Conservation (phyloP, 2,888 invertebrate genomes). For the Gandaritis pyraliata region DNA sequence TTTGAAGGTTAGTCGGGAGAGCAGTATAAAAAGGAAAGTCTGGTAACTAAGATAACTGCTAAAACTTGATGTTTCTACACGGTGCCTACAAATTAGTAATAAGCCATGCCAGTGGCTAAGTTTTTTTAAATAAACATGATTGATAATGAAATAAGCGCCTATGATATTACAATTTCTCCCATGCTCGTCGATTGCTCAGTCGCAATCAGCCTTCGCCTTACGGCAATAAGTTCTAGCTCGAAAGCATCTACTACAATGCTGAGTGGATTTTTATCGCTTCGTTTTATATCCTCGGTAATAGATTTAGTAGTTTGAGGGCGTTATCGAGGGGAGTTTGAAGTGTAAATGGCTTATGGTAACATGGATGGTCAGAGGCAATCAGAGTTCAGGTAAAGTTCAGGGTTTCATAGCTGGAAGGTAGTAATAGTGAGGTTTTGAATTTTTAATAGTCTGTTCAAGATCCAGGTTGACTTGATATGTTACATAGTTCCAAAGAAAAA, state of each 20-base stretch:
- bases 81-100: too few relatives aligned
- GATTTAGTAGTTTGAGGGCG: conserved; percentile 38
- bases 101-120: too few relatives aligned
- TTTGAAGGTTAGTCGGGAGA: too few relatives aligned
- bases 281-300: conserved; percentile 36
- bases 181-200: conserved; percentile 10
- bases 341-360: conserved; percentile 28
- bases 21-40: too few relatives aligned
- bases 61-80: too few relatives aligned
- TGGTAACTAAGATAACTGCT: too few relatives aligned
- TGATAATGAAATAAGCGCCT: background rate
- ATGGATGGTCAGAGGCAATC: conserved; percentile 22
- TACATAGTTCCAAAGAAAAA: too few relatives aligned
- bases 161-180: background rate
- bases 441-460: too few relatives aligned
- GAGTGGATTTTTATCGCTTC: conserved; percentile 39
- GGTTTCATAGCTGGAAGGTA: conserved; percentile 17
- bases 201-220: conserved; percentile 17
- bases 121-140: too few relatives aligned
- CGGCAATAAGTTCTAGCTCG: conserved; percentile 32
- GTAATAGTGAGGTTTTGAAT: background rate
- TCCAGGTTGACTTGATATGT: too few relatives aligned
- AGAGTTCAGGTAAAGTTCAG: conserved; percentile 25
- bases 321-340: conserved; percentile 31
- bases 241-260: conserved; percentile 36